Evolutionary conservation across 1,140 invertebrate genomes (phyloP).

Genomic region (Drosophila suzukii): DNA sequence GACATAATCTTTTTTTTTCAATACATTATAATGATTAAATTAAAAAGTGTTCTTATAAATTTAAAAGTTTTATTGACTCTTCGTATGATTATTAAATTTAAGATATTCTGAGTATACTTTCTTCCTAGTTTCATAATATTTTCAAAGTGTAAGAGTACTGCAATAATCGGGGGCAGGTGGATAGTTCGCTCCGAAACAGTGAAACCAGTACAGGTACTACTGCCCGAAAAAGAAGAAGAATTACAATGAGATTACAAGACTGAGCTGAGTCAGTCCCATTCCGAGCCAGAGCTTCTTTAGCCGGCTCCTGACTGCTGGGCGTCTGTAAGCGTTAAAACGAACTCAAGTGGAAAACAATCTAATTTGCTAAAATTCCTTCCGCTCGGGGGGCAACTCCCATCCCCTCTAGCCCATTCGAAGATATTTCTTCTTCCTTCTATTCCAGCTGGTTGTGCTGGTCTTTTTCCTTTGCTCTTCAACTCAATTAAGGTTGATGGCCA

Average conservation of each 20-base stretch:
- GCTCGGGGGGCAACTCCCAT: slow-evolving; percentile 17
- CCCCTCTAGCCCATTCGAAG: neutral
- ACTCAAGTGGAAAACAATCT: slow-evolving; percentile 84
- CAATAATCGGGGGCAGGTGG: slow-evolving; percentile 1
- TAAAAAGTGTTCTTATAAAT: too few species aligned
- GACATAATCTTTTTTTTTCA: too few species aligned
- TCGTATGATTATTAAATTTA: neutral
- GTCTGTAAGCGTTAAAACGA: slow-evolving; percentile 78
- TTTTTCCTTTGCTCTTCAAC: slow-evolving; percentile 68
- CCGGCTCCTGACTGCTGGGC: slow-evolving; percentile 31
- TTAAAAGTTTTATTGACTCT: too few species aligned
- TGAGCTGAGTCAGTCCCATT: slow-evolving; percentile 33
- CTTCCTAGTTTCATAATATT: neutral
- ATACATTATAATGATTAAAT: too few species aligned
- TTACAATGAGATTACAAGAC: slow-evolving; percentile 50
- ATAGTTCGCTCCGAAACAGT: slow-evolving; percentile 34
- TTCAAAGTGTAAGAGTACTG: slow-evolving; percentile 1
- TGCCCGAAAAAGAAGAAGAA: slow-evolving; percentile 10
- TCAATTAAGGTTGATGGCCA: slow-evolving; percentile 82
- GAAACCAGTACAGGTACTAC: slow-evolving; percentile 11
- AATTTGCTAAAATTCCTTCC: slow-evolving; percentile 84
- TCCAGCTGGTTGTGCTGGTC: slow-evolving; percentile 12
- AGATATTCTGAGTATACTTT: neutral
- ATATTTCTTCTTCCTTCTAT: slow-evolving; percentile 30
- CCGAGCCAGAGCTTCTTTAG: neutral